A percentile compares a stretch with the other conserved stretches of the same genome.
phyloP scores from a whole-genome alignment of 2,888 invertebrate genomes.

The Clanis bilineata region DNA sequence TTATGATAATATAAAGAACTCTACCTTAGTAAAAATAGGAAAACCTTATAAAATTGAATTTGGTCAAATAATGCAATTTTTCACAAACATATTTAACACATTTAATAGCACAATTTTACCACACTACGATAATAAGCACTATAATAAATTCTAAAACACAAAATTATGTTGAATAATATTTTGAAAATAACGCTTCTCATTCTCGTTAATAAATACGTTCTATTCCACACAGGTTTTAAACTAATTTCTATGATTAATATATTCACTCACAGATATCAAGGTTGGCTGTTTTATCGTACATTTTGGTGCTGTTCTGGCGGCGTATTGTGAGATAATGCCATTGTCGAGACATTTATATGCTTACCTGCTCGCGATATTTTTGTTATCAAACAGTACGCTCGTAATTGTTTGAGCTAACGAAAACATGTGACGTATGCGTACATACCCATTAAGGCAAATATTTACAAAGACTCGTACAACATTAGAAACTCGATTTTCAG shows the following conservation, averaged over 20 bases:
- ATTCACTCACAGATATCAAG: constrained; percentile 34
- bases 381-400: constrained; percentile 10
- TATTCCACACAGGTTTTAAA: neutral
- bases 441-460: constrained; percentile 14
- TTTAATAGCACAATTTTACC: neutral
- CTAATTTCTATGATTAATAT: constrained; percentile 1
- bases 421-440: constrained; percentile 15
- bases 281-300: constrained; percentile 31
- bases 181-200: too few species aligned
- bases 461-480: neutral
- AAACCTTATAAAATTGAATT: too few species aligned
- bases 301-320: constrained; percentile 24
- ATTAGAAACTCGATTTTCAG: neutral
- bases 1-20: too few species aligned
- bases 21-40: too few species aligned
- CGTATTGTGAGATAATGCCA: constrained; percentile 25
- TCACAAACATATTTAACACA: too few species aligned
- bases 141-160: too few species aligned
- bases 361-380: constrained; percentile 17
- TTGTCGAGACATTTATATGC: constrained; percentile 7
- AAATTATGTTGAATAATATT: too few species aligned
- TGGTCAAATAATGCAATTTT: too few species aligned
- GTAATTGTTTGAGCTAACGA: constrained; percentile 18
- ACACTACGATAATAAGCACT: too few species aligned
- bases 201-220: neutral